Base-by-base conservation (phyloP, 2,888 invertebrate genomes). In the Drosophila neonasuta region DNA sequence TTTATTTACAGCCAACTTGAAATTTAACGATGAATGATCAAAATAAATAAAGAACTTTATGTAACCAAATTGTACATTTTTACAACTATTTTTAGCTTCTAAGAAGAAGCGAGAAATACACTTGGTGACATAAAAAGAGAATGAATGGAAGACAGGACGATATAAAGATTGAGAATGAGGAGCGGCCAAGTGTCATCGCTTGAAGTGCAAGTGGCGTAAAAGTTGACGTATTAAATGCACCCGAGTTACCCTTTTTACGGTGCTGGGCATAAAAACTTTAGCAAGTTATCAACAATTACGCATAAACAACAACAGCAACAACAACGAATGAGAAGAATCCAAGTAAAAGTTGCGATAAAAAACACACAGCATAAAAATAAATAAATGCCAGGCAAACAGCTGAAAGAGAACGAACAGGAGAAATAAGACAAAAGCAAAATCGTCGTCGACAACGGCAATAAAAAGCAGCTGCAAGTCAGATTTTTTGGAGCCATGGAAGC, bases 241-340 rank as follows among this genome's bases (percentile, higher is more conserved):
- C 68, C 58, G 57, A 58, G 54, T 41, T 52, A 52, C 57, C 61
- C 70, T 30, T 62, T 60, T 60, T 50, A 56, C 54, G 46, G 34
- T 2, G 42, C 55, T 64, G 66, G 49, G 68, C 64, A 80, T 69
- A 32, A 71, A 63, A 80, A 80, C 69, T 80, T 85, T 62, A 20
- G 56, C 65, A 78, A 84, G 76, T 78, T 80, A 84, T 86, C 84
- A 81, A 86, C 86, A 86, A 84, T 77, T 86, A 82, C 72, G 80
- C 86, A 80, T 80, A 80, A 86, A 80, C 74, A 77, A 80, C 78
- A 76, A 67, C 15, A 55, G 24, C 24, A 76, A 67, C 36, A 55
- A 70, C 44, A 48, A 24, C 24, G 24, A 24, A 6, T n/a, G 24
- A 24, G 6, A 5, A 73, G 68, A 78, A 86, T 66, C 41, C 54